Conservation (phyloP, 2,888 invertebrate species). For the Alloscopus bannaensis region DNA sequence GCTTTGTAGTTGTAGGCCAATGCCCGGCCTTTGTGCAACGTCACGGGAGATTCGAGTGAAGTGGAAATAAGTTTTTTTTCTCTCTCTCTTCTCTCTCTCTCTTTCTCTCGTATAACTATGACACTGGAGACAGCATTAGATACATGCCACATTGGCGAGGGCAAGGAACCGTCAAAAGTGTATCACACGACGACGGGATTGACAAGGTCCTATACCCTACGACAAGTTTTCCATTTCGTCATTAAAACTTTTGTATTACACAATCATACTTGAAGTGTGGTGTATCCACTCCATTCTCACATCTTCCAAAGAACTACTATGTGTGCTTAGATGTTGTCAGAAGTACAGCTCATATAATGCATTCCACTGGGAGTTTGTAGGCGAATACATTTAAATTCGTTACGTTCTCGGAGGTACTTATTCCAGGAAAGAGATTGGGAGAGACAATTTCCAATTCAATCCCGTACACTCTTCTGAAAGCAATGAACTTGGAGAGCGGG, state of each 20-base stretch:
- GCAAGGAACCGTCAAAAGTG: slow-evolving; percentile 27
- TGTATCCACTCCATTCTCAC: neutral
- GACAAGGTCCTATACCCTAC: slow-evolving; percentile 20
- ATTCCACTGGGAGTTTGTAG: neutral
- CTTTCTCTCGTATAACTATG: neutral
- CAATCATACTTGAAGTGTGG: neutral
- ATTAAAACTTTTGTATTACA: slow-evolving; percentile 6
- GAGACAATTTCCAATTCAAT: too few species aligned
- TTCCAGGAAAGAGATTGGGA: neutral
- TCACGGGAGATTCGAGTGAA: slow-evolving; percentile 16
- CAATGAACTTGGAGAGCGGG: too few species aligned
- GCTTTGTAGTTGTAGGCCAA: slow-evolving; percentile 41
- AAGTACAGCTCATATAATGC: neutral
- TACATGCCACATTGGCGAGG: slow-evolving; percentile 4
- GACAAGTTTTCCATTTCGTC: slow-evolving; percentile 5
- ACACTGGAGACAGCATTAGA: neutral
- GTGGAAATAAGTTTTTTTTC: slow-evolving; percentile 1
- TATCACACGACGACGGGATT: neutral
- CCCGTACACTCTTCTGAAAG: too few species aligned
- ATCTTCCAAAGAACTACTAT: neutral
- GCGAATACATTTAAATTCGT: neutral
- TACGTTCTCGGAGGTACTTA: neutral
- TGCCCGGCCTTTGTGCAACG: slow-evolving; percentile 43
- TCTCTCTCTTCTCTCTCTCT: neutral
- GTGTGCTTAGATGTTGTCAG: too few species aligned